Conservation (phyloP, 2,888 invertebrate species). For the Napeogenes sylphis region DNA sequence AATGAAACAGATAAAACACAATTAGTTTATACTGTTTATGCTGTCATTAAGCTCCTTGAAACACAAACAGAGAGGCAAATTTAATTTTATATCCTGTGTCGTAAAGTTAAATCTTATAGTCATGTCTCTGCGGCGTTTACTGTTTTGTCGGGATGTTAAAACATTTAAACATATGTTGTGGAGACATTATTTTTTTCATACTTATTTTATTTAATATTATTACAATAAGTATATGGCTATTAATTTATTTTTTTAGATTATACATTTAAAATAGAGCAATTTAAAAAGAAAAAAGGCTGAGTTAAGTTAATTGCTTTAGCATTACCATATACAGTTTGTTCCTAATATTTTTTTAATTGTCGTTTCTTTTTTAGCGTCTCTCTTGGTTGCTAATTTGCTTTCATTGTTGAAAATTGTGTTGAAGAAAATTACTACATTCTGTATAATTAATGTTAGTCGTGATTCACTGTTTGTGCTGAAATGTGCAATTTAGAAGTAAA, state of each 20-base stretch:
- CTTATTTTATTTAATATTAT: background rate
- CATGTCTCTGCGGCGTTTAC: background rate
- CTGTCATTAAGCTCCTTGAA: conserved; percentile 2
- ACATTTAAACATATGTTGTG: background rate
- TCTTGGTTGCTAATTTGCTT: conserved; percentile 27
- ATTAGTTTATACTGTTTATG: background rate
- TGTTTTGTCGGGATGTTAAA: background rate
- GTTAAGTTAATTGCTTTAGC: conserved; percentile 9
- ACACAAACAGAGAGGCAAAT: background rate
- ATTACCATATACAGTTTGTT: conserved; percentile 21
- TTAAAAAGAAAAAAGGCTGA: conserved; percentile 1
- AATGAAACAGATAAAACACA: background rate
- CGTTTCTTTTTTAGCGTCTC: conserved; percentile 24
- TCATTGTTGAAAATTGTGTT: conserved; percentile 27
- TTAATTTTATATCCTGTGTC: background rate
- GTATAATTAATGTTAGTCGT: conserved; percentile 25
- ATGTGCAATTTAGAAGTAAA: conserved; percentile 12
- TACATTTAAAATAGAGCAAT: background rate
- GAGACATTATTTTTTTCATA: background rate
- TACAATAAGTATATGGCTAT: background rate
- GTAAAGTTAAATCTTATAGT: background rate
- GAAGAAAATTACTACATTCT: conserved; percentile 27
- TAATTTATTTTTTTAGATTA: no score
- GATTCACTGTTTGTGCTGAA: conserved; percentile 15
- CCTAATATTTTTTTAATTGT: conserved; percentile 32